A percentile compares a stretch with the other conserved stretches of the same genome.
Evolutionary conservation across 2,113 vertebrate genomes (phyloP).

Genomic region (Pteronura brasiliensis): DNA sequence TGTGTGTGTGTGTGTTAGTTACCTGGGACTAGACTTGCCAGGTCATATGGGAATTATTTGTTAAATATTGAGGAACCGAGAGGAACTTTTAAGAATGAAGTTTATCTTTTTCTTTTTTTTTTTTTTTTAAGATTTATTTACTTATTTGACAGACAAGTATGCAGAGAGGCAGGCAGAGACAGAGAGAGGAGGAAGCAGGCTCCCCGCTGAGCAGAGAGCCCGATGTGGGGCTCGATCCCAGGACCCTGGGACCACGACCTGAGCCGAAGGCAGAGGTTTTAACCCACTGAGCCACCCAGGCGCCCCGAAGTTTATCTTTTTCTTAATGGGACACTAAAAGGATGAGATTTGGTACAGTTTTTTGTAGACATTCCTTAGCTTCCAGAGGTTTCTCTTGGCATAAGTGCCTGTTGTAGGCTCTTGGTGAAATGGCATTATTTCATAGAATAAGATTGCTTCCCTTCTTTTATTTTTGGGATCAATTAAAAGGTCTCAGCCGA

Average conservation of each 20-base stretch:
- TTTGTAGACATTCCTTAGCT: constrained; percentile 87
- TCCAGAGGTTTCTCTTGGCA: constrained; percentile 93
- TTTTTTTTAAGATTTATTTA: too few relatives aligned
- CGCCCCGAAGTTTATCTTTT: background rate
- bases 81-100: background rate
- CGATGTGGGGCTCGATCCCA: too few relatives aligned
- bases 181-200: too few relatives aligned
- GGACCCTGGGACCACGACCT: too few relatives aligned
- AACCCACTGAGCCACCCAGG: too few relatives aligned
- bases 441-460: constrained; percentile 89
- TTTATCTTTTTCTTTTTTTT: background rate
- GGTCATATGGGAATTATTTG: background rate
- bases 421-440: constrained; percentile 92
- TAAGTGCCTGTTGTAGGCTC: constrained; percentile 92
- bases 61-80: background rate
- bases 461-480: constrained; percentile 89
- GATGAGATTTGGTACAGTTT: background rate
- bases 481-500: constrained; percentile 78
- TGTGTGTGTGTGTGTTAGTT: background rate
- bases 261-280: too few relatives aligned
- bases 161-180: too few relatives aligned
- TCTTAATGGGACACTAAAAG: background rate
- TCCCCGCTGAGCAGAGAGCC: too few relatives aligned
- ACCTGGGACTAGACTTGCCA: background rate
- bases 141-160: too few relatives aligned